Percentiles rank a stretch among this genome's conserved stretches.
Conservation (phyloP, 2,113 vertebrate genomes). For the Sinocyclocheilus grahami region DNA sequence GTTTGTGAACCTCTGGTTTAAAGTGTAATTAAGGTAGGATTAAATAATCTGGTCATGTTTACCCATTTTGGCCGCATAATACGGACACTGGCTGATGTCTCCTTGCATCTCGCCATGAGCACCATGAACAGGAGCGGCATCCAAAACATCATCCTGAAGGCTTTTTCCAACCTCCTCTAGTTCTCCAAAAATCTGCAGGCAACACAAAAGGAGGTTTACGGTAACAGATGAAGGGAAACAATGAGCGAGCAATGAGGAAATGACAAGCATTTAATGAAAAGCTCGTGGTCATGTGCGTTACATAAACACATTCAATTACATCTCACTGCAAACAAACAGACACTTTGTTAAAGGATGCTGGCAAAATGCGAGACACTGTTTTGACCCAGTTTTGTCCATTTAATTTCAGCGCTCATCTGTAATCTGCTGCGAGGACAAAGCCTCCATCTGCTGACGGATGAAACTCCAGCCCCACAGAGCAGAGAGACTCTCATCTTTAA, state of each 20-base stretch:
- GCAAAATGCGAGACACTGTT: background rate
- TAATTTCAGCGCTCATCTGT: background rate
- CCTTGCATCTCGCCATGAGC: slow-evolving; percentile 82
- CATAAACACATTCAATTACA: background rate
- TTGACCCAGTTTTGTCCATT: slow-evolving; percentile 13
- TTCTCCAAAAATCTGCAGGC: slow-evolving; percentile 88
- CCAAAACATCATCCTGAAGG: slow-evolving; percentile 77
- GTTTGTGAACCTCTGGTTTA: background rate
- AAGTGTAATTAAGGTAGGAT: background rate
- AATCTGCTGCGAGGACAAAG: background rate
- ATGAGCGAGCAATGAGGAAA: background rate
- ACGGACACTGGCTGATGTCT: slow-evolving; percentile 90
- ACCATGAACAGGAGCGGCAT: slow-evolving; percentile 78
- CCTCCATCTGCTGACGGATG: background rate
- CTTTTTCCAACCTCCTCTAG: slow-evolving; percentile 84
- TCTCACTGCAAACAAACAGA: background rate
- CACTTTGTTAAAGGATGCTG: background rate
- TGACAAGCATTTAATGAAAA: background rate
- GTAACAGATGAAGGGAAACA: background rate
- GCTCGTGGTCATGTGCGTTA: background rate
- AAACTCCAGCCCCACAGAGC: background rate
- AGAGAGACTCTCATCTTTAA: background rate
- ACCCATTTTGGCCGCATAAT: slow-evolving; percentile 83
- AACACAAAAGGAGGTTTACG: background rate
- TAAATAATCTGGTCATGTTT: slow-evolving; percentile 36